phyloP scores from a whole-genome alignment of 1,140 invertebrate genomes.

The Drosophila willistoni region DNA sequence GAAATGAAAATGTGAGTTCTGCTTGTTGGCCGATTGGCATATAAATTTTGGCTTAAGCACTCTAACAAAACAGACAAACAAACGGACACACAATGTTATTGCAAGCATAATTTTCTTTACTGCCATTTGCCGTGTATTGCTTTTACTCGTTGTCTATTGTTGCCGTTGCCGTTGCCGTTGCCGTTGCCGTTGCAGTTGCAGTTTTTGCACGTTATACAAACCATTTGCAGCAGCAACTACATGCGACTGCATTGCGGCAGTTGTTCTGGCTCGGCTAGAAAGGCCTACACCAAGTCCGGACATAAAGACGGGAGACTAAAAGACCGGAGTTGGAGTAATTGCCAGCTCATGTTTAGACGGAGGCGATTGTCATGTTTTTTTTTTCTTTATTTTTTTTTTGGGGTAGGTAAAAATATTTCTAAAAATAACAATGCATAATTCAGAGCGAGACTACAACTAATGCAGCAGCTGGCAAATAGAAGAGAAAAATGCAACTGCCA shows the following conservation, averaged over 20 bases:
- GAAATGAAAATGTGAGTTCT: constrained; percentile 47
- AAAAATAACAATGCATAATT: constrained; percentile 80
- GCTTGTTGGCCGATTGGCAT: constrained; percentile 18
- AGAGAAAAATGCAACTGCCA: constrained; percentile 62
- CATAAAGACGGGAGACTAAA: constrained; percentile 11
- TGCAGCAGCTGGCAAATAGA: constrained; percentile 61
- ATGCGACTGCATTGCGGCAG: constrained; percentile 77
- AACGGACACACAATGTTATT: constrained; percentile 69
- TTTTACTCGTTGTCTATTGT: constrained; percentile 49
- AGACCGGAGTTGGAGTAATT: constrained; percentile 61
- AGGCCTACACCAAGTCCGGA: not conserved
- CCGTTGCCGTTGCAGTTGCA: constrained; percentile 75
- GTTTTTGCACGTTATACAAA: constrained; percentile 79
- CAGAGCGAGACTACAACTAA: constrained; percentile 61
- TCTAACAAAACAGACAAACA: constrained; percentile 33
- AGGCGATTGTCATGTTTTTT: constrained; percentile 36
- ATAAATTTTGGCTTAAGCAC: constrained; percentile 9
- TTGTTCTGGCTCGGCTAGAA: constrained; percentile 33
- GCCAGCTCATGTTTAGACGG: constrained; percentile 45
- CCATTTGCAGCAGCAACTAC: constrained; percentile 77
- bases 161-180: constrained; percentile 71
- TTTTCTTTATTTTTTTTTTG: no score
- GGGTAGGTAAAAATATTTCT: constrained; percentile 65
- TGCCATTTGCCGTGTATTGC: constrained; percentile 54
- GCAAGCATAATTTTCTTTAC: constrained; percentile 76